Conservation (phyloP, 2,888 invertebrate genomes). For the Geotrupes spiniger region DNA sequence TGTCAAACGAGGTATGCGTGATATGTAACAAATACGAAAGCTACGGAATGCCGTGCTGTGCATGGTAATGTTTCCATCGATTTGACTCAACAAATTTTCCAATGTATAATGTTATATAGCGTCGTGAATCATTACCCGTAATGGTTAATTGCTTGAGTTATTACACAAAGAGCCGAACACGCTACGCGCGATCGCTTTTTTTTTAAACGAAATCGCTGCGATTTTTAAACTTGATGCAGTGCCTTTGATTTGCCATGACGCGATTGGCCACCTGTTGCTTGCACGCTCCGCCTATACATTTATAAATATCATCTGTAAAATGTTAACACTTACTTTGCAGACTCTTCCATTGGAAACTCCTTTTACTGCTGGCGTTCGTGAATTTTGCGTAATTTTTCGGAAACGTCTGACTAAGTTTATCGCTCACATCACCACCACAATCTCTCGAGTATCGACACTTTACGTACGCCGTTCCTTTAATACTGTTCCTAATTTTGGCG, state of each 20-base stretch:
- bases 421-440: background rate
- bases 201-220: background rate
- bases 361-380: constrained; percentile 36
- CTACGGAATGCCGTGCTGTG: constrained; percentile 16
- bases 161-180: background rate
- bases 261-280: constrained; percentile 48
- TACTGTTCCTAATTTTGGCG: constrained; percentile 30
- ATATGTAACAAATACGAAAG: constrained; percentile 3
- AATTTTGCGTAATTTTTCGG: constrained; percentile 26
- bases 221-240: background rate
- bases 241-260: constrained; percentile 25
- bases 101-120: constrained; percentile 27
- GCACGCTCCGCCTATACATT: constrained; percentile 42
- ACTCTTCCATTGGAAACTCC: constrained; percentile 36
- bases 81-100: constrained; percentile 38
- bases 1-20: constrained; percentile 1
- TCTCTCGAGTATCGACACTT: constrained; percentile 1
- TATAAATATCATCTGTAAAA: constrained; percentile 27
- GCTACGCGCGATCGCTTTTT: background rate
- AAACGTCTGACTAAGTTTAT: constrained; percentile 18
- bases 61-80: constrained; percentile 23
- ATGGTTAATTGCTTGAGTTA: background rate
- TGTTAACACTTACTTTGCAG: constrained; percentile 42
- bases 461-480: background rate
- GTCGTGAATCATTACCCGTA: constrained; percentile 1